Percentiles rank a stretch among this genome's conserved stretches.
These are phyloP conservation scores for Theretra japonica DNA, from an alignment of 2,888 invertebrate species.

Conservation along the genomic window DNA sequence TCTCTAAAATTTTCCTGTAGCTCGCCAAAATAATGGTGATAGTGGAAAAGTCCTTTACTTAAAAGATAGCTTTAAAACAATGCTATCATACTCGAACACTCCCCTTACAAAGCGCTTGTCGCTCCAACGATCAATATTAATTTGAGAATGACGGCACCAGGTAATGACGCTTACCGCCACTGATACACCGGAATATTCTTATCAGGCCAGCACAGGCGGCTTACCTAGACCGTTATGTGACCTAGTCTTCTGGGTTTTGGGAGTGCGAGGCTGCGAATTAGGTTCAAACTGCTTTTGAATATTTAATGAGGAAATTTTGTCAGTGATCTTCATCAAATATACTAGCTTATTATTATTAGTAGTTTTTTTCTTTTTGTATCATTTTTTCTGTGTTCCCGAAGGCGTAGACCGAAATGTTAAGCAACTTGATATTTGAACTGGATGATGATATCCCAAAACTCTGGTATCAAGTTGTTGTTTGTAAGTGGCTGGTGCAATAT, in stretches of 20 bases:
- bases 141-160: conserved; percentile 34
- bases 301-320: neutral
- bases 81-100: neutral
- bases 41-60: no score
- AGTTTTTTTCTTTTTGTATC: no score
- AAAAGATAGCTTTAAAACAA: neutral
- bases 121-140: conserved; percentile 24
- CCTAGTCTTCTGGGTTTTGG: neutral
- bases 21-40: no score
- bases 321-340: no score
- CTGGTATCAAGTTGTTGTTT: no score
- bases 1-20: no score
- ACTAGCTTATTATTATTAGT: no score
- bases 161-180: conserved; percentile 14
- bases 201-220: conserved; percentile 4
- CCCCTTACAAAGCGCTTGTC: neutral
- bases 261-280: neutral
- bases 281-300: neutral
- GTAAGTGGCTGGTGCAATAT: no score
- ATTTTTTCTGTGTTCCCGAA: no score
- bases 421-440: no score
- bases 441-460: no score
- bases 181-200: conserved; percentile 20
- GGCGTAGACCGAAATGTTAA: no score
- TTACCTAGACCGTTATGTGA: conserved; percentile 10